These are phyloP conservation scores for Vidua macroura DNA, from an alignment of 2,113 vertebrate species.

Conservation along the genomic window DNA sequence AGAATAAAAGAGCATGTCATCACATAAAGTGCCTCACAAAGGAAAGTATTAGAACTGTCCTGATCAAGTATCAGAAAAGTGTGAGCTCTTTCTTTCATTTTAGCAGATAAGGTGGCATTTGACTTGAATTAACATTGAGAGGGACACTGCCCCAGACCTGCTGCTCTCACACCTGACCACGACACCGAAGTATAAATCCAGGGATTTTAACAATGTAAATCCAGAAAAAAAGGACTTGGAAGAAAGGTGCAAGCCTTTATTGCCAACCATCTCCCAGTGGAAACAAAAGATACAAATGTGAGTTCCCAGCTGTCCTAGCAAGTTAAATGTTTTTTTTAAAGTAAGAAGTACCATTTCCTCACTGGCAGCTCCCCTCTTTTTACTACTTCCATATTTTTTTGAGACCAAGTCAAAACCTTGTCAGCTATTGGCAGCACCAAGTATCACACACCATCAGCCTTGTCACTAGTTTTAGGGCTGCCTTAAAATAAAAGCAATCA, in stretches of 20 bases:
- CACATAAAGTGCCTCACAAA: background rate
- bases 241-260: background rate
- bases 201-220: background rate
- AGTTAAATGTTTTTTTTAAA: background rate
- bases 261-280: background rate
- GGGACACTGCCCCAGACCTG: background rate
- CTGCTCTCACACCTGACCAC: slow-evolving; percentile 36
- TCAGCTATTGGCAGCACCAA: background rate
- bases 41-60: background rate
- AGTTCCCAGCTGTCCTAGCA: background rate
- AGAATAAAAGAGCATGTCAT: background rate
- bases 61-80: background rate
- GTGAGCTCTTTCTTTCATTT: background rate
- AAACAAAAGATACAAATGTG: background rate
- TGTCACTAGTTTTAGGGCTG: background rate
- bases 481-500: slow-evolving; percentile 16
- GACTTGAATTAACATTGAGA: background rate
- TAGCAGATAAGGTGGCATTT: background rate
- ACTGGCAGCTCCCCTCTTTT: background rate
- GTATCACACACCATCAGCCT: background rate
- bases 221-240: background rate
- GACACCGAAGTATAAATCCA: background rate
- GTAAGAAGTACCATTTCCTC: background rate
- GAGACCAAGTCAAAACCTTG: background rate
- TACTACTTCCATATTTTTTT: background rate